Evolutionary conservation across 1,140 invertebrate species (phyloP).

Genomic region (Bathynomus jamesi): DNA sequence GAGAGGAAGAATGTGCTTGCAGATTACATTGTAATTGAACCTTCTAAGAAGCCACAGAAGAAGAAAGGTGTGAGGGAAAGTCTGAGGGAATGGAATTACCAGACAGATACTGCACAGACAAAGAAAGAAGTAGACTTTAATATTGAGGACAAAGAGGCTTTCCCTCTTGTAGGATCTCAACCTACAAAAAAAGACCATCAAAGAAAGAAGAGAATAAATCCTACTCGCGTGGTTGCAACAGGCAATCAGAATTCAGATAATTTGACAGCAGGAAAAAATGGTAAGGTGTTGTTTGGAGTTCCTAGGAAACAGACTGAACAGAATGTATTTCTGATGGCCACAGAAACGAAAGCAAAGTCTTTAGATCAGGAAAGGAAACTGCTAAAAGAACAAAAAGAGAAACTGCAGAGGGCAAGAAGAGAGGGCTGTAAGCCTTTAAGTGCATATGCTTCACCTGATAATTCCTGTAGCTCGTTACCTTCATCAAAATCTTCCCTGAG

Average conservation of each 20-base stretch:
- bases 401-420: background rate
- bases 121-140: background rate
- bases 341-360: background rate
- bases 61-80: background rate
- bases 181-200: background rate
- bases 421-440: too few species aligned
- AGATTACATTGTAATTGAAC: background rate
- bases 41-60: background rate
- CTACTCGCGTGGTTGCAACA: background rate
- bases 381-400: background rate
- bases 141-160: background rate
- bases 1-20: background rate
- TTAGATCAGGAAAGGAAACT: background rate
- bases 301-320: background rate
- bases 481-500: too few species aligned
- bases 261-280: background rate
- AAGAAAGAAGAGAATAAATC: background rate
- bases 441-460: too few species aligned
- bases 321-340: background rate
- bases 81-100: background rate
- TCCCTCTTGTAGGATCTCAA: background rate
- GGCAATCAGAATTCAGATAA: background rate
- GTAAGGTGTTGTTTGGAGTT: background rate
- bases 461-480: too few species aligned
- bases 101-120: background rate